Evolutionary conservation across 2,113 vertebrate genomes (phyloP).

Genomic region (Amphiprion percula): DNA sequence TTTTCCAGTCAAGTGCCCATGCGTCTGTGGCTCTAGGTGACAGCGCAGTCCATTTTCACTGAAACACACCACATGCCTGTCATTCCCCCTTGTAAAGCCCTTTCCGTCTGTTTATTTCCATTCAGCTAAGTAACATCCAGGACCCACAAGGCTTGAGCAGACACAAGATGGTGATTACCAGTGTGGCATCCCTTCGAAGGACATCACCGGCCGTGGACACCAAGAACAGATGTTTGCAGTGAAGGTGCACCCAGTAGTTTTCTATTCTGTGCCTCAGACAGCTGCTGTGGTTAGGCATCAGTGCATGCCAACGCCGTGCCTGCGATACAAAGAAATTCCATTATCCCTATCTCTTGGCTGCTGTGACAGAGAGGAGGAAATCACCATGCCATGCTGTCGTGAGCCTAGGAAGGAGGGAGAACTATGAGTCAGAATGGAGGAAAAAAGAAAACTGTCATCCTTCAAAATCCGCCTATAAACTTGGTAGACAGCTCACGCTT

Average conservation of each 20-base stretch:
- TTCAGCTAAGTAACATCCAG: conserved; percentile 49
- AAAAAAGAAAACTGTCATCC: conserved; percentile 70
- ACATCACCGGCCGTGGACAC: conserved; percentile 37
- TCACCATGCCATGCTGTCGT: conserved; percentile 50
- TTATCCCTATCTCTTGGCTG: conserved; percentile 65
- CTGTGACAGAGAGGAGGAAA: conserved; percentile 66
- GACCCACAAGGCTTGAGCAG: conserved; percentile 37
- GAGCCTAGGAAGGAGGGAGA: conserved; percentile 66
- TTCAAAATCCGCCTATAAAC: conserved; percentile 64
- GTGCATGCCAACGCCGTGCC: conserved; percentile 45
- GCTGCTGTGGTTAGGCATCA: conserved; percentile 51
- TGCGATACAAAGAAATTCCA: conserved; percentile 65
- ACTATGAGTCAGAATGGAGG: conserved; percentile 73
- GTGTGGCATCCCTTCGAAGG: conserved; percentile 54
- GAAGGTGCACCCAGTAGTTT: conserved; percentile 59
- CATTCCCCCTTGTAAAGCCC: conserved; percentile 23
- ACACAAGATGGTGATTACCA: conserved; percentile 66
- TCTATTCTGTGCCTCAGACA: conserved; percentile 27
- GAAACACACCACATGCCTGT: conserved; percentile 17
- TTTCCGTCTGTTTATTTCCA: conserved; percentile 55
- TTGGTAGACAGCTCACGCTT: conserved; percentile 53
- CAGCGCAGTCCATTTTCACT: conserved; percentile 8
- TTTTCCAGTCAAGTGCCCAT: conserved; percentile 54
- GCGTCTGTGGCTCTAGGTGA: conserved; percentile 42
- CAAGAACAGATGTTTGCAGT: conserved; percentile 69